A percentile compares a stretch with the other conserved stretches of the same genome.
Conservation (phyloP, 1,140 invertebrate species). For the Aphelinus atriplicis region DNA sequence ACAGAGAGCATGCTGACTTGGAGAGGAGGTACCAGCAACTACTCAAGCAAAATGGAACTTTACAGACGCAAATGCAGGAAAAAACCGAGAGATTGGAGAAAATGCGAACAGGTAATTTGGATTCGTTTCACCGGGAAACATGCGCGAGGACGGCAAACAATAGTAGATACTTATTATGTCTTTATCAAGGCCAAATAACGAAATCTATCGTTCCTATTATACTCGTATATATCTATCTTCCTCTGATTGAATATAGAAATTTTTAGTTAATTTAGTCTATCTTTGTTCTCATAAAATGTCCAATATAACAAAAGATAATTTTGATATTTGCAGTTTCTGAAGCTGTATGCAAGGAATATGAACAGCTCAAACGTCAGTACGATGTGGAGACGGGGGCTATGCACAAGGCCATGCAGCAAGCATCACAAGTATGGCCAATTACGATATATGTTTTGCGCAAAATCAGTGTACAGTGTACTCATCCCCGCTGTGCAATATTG, state of each 20-base stretch:
- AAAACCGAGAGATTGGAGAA: constrained; percentile 72
- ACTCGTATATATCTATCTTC: too few relatives aligned
- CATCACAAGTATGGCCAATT: constrained; percentile 60
- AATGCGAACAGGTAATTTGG: constrained; percentile 64
- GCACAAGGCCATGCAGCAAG: constrained; percentile 70
- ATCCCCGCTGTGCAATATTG: too few relatives aligned
- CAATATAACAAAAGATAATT: too few relatives aligned
- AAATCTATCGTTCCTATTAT: too few relatives aligned
- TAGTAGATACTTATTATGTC: too few relatives aligned
- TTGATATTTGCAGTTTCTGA: constrained; percentile 69
- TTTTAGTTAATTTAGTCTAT: too few relatives aligned
- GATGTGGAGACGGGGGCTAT: constrained; percentile 77
- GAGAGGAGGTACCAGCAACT: constrained; percentile 70
- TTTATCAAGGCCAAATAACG: too few relatives aligned
- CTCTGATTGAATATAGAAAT: too few relatives aligned
- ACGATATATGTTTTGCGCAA: constrained; percentile 2
- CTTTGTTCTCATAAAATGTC: too few relatives aligned
- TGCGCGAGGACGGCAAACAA: too few relatives aligned
- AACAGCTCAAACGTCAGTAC: constrained; percentile 76
- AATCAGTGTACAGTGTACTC: neutral
- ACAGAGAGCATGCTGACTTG: constrained; percentile 70
- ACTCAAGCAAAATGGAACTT: constrained; percentile 66
- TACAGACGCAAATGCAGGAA: constrained; percentile 70
- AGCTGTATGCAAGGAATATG: constrained; percentile 77
- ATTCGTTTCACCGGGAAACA: neutral